A percentile compares a stretch with the other conserved stretches of the same genome.
Evolutionary conservation across 2,888 invertebrate species (phyloP).

Genomic region (Drosophila tanythrix): DNA sequence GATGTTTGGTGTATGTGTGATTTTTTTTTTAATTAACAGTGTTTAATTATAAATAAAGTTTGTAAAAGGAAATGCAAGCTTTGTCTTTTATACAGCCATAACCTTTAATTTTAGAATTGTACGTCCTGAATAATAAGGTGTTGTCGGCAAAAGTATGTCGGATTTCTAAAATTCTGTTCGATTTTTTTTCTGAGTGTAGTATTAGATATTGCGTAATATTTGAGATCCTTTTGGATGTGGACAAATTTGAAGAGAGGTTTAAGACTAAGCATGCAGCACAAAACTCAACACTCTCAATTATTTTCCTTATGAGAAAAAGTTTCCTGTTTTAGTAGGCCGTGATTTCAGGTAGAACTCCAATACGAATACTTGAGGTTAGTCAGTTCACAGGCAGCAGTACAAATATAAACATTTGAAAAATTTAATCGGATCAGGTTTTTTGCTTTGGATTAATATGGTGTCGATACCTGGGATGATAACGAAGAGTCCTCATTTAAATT

Average conservation of each 20-base stretch:
- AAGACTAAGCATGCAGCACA: neutral
- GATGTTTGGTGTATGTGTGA: too few species aligned
- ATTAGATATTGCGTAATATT: neutral
- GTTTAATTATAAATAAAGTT: too few species aligned
- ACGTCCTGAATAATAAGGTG: too few species aligned
- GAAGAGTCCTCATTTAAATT: conserved; percentile 21
- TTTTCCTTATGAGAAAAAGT: neutral
- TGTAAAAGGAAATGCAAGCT: too few species aligned
- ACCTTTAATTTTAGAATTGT: too few species aligned
- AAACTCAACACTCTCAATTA: neutral
- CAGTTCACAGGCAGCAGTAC: neutral
- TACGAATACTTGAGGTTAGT: neutral
- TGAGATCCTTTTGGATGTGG: neutral
- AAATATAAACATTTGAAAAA: neutral
- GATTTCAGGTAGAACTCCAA: neutral
- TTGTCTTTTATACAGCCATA: too few species aligned
- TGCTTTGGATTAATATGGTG: conserved; percentile 5
- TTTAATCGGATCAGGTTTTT: neutral
- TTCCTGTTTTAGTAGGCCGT: conserved; percentile 15
- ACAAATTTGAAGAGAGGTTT: neutral
- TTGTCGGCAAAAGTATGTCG: too few species aligned
- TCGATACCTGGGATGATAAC: conserved; percentile 19
- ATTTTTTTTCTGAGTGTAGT: too few species aligned
- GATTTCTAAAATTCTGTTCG: too few species aligned
- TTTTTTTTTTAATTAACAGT: too few species aligned